Evolutionary conservation across 2,797 vertebrate genomes (phyloP).

Genomic region (Eulemur mongoz): DNA sequence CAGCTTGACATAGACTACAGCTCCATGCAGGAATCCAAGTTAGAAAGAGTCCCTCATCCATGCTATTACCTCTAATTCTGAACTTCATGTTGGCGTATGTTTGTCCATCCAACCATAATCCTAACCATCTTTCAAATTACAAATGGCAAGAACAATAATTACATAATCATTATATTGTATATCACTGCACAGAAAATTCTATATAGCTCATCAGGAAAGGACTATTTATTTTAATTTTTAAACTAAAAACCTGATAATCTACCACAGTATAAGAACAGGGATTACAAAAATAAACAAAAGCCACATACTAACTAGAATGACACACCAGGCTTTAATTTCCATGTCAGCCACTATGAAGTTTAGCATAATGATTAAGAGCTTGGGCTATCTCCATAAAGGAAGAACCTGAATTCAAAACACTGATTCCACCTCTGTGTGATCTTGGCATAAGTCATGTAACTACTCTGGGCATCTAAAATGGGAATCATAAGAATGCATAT

Average conservation of each 20-base stretch:
- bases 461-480: not conserved
- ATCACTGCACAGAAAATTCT: not conserved
- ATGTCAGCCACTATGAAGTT: not conserved
- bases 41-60: not conserved
- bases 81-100: not conserved
- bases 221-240: not conserved
- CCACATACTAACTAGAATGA: not conserved
- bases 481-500: not conserved
- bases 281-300: not conserved
- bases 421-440: not conserved
- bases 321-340: too few species aligned
- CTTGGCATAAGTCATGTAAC: not conserved
- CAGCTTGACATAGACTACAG: not conserved
- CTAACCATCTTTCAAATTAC: not conserved
- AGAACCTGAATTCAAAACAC: not conserved
- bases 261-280: not conserved
- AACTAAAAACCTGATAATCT: slow-evolving; percentile 15
- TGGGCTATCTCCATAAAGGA: not conserved
- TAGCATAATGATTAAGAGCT: not conserved
- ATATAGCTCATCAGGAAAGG: not conserved
- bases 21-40: not conserved
- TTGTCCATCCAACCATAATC: not conserved
- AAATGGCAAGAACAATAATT: not conserved
- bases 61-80: not conserved
- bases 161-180: not conserved